Evolutionary conservation across 2,113 vertebrate species (phyloP).

Genomic region (Osmerus mordax): DNA sequence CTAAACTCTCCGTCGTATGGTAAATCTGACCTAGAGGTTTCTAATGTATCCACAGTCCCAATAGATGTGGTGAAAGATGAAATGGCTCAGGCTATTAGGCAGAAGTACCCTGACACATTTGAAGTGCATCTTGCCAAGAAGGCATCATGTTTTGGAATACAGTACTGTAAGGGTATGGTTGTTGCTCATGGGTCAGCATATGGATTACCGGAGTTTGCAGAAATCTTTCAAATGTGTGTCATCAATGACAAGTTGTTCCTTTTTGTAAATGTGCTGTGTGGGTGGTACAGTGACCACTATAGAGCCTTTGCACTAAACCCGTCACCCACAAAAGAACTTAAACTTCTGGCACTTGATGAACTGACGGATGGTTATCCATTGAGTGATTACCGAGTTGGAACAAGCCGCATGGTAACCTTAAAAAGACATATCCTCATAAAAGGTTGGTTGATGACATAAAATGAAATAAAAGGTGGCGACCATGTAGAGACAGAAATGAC

Average conservation of each 20-base stretch:
- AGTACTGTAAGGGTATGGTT: slow-evolving; percentile 22
- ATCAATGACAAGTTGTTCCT: slow-evolving; percentile 13
- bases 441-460: slow-evolving; percentile 11
- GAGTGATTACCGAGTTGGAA: slow-evolving; percentile 33
- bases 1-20: no score
- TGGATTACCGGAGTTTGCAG: slow-evolving; percentile 33
- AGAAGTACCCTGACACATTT: no score
- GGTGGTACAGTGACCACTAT: slow-evolving; percentile 35
- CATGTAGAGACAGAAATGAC: no score
- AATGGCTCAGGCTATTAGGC: no score
- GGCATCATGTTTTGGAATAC: no score
- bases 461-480: no score
- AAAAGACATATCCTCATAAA: slow-evolving; percentile 31
- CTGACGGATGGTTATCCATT: slow-evolving; percentile 34
- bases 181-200: slow-evolving; percentile 29
- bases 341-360: slow-evolving; percentile 25
- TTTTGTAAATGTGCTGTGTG: slow-evolving; percentile 23
- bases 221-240: slow-evolving; percentile 32
- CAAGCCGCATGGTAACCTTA: slow-evolving; percentile 32
- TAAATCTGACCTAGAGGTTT: no score
- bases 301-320: slow-evolving; percentile 32
- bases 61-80: no score
- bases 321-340: slow-evolving; percentile 9
- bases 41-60: no score
- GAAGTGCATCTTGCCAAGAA: no score